These are phyloP conservation scores for Monarcha castaneiventris DNA, from an alignment of 2,113 vertebrate species.

Conservation along the genomic window DNA sequence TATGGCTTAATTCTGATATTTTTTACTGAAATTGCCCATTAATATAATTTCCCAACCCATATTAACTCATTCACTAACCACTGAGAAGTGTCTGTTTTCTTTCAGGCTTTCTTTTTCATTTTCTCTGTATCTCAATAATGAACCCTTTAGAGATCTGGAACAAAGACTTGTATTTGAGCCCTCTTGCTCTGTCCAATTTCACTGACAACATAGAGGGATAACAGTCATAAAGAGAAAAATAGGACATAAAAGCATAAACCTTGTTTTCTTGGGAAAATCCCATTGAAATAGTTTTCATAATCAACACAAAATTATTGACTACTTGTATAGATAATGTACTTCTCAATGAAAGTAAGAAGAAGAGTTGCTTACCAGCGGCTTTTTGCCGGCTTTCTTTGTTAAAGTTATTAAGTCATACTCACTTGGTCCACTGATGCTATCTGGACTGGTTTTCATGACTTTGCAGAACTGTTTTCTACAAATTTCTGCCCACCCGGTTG, in stretches of 20 bases:
- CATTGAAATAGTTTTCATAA: not conserved
- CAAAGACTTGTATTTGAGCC: not conserved
- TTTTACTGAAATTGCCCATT: not conserved
- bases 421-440: slow-evolving; percentile 77
- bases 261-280: not conserved
- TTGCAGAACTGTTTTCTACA: slow-evolving; percentile 80
- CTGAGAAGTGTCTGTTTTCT: not conserved
- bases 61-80: not conserved
- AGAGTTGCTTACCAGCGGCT: not conserved
- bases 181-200: not conserved
- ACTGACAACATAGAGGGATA: not conserved
- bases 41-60: not conserved
- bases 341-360: not conserved
- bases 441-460: slow-evolving; percentile 77
- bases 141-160: not conserved
- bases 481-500: slow-evolving; percentile 76
- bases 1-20: not conserved
- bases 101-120: not conserved
- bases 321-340: not conserved
- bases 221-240: not conserved
- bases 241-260: not conserved
- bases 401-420: slow-evolving; percentile 32
- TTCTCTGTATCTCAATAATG: not conserved
- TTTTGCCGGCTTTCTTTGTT: not conserved
- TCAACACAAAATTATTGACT: not conserved